These are phyloP conservation scores for Acanthosepion pharaonis DNA, from an alignment of 2,888 invertebrate genomes.

Conservation along the genomic window DNA sequence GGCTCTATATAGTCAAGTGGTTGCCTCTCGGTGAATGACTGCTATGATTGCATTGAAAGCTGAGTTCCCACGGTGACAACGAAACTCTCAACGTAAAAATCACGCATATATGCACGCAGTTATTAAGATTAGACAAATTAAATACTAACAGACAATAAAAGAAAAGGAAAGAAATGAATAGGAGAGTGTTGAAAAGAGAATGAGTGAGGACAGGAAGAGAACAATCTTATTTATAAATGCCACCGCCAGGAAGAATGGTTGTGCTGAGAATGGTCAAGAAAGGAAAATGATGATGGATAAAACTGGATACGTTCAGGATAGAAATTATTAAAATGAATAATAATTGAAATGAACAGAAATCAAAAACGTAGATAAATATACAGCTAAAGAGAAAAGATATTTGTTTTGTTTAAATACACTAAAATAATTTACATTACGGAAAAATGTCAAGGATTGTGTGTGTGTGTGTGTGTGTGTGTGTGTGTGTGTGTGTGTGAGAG, in stretches of 20 bases:
- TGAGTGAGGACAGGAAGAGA: neutral
- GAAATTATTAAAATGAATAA: neutral
- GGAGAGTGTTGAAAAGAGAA: neutral
- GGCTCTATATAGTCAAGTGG: slow-evolving; percentile 22
- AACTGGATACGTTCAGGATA: neutral
- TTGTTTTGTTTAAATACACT: too few relatives aligned
- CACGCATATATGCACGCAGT: neutral
- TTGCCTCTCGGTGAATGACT: slow-evolving; percentile 11
- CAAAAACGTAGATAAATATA: neutral
- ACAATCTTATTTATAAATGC: too few relatives aligned
- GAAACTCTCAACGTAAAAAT: neutral
- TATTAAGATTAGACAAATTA: neutral
- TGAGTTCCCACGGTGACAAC: neutral
- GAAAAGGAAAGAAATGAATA: neutral
- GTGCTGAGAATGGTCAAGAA: too few relatives aligned
- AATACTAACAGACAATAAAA: neutral
- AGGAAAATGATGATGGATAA: too few relatives aligned
- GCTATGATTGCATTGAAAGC: neutral
- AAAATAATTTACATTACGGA: neutral
- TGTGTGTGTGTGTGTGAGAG: too few relatives aligned
- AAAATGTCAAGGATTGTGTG: too few relatives aligned
- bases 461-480: too few relatives aligned
- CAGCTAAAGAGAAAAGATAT: neutral
- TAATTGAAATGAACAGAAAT: neutral
- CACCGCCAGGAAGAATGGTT: too few relatives aligned